phyloP scores from a whole-genome alignment of 2,888 invertebrate genomes.

The Hydroisotoma schaefferi region DNA sequence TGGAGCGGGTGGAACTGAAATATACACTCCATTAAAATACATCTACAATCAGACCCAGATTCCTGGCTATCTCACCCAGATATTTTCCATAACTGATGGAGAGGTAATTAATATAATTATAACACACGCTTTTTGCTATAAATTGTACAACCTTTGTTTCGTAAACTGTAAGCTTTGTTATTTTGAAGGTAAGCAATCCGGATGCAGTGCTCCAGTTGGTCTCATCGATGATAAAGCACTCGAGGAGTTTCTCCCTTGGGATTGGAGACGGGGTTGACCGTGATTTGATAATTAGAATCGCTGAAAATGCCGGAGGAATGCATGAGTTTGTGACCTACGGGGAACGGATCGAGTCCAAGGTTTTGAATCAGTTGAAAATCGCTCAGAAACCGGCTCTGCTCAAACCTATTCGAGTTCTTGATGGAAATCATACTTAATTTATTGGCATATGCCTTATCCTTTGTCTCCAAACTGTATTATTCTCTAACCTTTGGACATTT shows the following conservation, averaged over 20 bases:
- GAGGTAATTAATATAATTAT: background rate
- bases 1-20: constrained; percentile 13
- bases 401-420: constrained; percentile 23
- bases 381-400: constrained; percentile 29
- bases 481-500: too few species aligned
- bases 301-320: constrained; percentile 28
- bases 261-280: constrained; percentile 21
- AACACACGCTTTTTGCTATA: background rate
- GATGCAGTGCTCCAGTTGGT: constrained; percentile 21
- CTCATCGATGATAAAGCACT: constrained; percentile 23
- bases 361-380: constrained; percentile 28
- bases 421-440: background rate
- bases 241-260: constrained; percentile 31
- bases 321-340: constrained; percentile 24
- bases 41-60: constrained; percentile 16
- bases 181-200: constrained; percentile 15
- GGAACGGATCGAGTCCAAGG: constrained; percentile 31
- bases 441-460: too few species aligned
- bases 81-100: constrained; percentile 32
- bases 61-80: constrained; percentile 31
- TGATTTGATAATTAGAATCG: constrained; percentile 24
- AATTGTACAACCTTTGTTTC: too few species aligned
- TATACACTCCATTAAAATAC: constrained; percentile 15
- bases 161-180: too few species aligned
- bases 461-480: too few species aligned